A percentile compares a stretch with the other conserved stretches of the same genome.
Evolutionary conservation across 2,113 vertebrate genomes (phyloP).

Genomic region (Myrmecobius fasciatus): DNA sequence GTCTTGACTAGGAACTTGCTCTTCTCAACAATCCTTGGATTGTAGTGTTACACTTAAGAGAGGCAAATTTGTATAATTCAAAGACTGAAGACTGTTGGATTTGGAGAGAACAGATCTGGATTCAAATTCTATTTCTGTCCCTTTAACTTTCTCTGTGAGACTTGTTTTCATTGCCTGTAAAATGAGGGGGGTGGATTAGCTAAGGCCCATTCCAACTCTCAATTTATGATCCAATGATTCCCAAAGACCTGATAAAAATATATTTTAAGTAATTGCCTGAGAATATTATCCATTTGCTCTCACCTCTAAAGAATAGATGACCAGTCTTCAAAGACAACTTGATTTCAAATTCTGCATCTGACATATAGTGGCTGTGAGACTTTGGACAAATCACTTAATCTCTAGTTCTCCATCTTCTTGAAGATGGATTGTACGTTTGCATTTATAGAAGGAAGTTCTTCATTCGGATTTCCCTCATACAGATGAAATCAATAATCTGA

Average conservation of each 20-base stretch:
- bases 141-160: neutral
- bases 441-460: neutral
- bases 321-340: neutral
- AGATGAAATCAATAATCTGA: neutral
- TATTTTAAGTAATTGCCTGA: conserved; percentile 50
- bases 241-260: conserved; percentile 63
- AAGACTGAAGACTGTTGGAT: neutral
- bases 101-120: neutral
- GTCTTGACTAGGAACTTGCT: conserved; percentile 77
- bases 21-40: conserved; percentile 65
- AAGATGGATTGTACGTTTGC: neutral
- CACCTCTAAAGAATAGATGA: conserved; percentile 50
- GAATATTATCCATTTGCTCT: conserved; percentile 58
- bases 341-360: neutral
- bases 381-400: neutral
- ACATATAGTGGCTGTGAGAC: neutral
- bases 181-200: neutral
- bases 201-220: neutral
- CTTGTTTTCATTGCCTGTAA: neutral
- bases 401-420: neutral
- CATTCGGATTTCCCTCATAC: neutral
- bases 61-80: neutral
- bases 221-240: neutral
- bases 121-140: neutral
- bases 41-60: conserved; percentile 59